Conservation (phyloP, 2,797 vertebrate species). For the Eupleurogrammus muticus region DNA sequence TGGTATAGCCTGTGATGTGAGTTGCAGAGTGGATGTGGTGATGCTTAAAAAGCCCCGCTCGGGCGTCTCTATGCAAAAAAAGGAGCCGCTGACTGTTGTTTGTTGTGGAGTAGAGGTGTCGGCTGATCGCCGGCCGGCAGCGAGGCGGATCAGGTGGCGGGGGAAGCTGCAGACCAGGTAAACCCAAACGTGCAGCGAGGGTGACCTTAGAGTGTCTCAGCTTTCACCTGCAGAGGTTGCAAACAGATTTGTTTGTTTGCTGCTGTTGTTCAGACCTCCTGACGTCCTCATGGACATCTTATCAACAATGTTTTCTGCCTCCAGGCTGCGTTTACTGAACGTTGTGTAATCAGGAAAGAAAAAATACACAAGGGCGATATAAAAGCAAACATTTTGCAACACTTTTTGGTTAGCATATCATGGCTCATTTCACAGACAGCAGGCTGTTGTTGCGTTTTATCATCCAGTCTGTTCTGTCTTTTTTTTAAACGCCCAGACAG, state of each 20-base stretch:
- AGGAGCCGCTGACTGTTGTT: slow-evolving; percentile 18
- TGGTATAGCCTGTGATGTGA: background rate
- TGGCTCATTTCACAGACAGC: slow-evolving; percentile 19
- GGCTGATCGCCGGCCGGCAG: slow-evolving; percentile 31
- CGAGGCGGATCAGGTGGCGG: slow-evolving; percentile 29
- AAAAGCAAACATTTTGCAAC: background rate
- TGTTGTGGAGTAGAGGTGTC: slow-evolving; percentile 39
- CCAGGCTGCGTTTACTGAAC: background rate
- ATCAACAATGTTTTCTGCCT: background rate
- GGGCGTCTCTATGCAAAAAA: background rate
- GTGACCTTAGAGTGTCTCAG: slow-evolving; percentile 28
- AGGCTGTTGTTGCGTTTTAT: slow-evolving; percentile 20
- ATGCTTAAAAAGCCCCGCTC: background rate
- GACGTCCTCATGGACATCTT: background rate
- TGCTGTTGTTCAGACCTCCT: background rate
- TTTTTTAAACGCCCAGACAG: slow-evolving; percentile 16
- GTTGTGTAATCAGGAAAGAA: background rate
- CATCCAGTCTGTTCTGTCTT: slow-evolving; percentile 15
- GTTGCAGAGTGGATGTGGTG: background rate
- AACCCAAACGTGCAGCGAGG: slow-evolving; percentile 23
- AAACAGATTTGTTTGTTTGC: background rate
- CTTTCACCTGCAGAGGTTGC: slow-evolving; percentile 18
- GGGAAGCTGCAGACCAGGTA: slow-evolving; percentile 5
- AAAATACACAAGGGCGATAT: background rate
- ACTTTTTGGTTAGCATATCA: background rate